Percentiles rank a stretch among this genome's conserved stretches.
Evolutionary conservation across 2,797 vertebrate species (phyloP).

Genomic region (Rhabdomys pumilio): DNA sequence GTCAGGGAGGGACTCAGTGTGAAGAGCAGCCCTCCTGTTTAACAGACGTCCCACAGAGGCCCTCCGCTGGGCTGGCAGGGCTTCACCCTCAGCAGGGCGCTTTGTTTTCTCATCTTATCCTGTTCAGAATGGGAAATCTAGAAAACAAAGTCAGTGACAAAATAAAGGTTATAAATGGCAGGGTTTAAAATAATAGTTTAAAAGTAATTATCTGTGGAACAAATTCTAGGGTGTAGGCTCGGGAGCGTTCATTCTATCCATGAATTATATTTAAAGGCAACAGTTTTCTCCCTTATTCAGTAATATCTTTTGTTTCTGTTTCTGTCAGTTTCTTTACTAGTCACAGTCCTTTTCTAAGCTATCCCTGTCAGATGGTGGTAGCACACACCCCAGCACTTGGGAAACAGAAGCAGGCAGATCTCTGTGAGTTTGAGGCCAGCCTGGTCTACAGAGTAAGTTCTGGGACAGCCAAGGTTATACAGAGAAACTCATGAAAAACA

Average conservation of each 20-base stretch:
- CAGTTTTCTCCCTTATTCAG: neutral
- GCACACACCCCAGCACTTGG: neutral
- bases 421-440: neutral
- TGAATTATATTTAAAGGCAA: slow-evolving; percentile 15
- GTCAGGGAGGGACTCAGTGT: neutral
- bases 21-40: neutral
- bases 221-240: slow-evolving; percentile 13
- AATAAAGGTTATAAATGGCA: neutral
- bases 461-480: neutral
- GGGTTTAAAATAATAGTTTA: neutral
- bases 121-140: slow-evolving; percentile 29
- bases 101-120: neutral
- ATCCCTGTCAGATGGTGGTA: neutral
- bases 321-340: slow-evolving; percentile 33
- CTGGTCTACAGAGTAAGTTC: neutral
- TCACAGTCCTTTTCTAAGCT: slow-evolving; percentile 5
- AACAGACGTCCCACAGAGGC: neutral
- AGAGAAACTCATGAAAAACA: neutral
- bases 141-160: slow-evolving; percentile 32
- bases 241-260: neutral
- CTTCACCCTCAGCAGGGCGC: neutral
- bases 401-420: neutral
- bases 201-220: slow-evolving; percentile 28
- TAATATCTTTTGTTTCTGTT: neutral
- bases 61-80: neutral